A percentile compares a stretch with the other conserved stretches of the same genome.
These are phyloP conservation scores for Priocnemis perturbator DNA, from an alignment of 2,888 invertebrate genomes.

Conservation along the genomic window DNA sequence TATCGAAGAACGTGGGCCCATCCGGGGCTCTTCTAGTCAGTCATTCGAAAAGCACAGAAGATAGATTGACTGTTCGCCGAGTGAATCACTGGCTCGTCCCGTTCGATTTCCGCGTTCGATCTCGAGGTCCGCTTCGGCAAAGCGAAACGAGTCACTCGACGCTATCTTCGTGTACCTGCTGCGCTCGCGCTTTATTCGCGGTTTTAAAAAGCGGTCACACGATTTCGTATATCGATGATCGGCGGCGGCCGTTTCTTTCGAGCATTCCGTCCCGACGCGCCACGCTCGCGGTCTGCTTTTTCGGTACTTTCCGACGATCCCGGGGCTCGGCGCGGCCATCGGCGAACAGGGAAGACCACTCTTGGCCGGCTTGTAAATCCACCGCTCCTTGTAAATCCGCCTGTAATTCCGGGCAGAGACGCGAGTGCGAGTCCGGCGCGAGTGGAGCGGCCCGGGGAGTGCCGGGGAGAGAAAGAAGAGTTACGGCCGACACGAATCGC, in stretches of 20 bases:
- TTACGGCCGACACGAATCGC: constrained; percentile 73
- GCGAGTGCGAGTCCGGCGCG: constrained; percentile 20
- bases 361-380: constrained; percentile 71
- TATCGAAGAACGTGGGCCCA: too few relatives aligned
- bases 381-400: constrained; percentile 69
- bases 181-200: too few relatives aligned
- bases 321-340: constrained; percentile 53
- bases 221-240: constrained; percentile 23
- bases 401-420: constrained; percentile 65
- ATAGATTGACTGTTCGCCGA: too few relatives aligned
- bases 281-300: constrained; percentile 52
- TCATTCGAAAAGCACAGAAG: too few relatives aligned
- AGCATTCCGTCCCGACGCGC: too few relatives aligned
- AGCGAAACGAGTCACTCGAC: constrained; percentile 4
- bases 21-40: too few relatives aligned
- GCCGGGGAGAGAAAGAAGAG: constrained; percentile 57
- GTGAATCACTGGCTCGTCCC: background rate
- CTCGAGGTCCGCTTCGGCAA: background rate
- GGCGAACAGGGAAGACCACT: constrained; percentile 72
- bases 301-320: constrained; percentile 61
- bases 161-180: constrained; percentile 3
- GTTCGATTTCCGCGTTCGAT: background rate
- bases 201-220: background rate
- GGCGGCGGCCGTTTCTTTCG: too few relatives aligned
- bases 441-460: constrained; percentile 50